A percentile compares a stretch with the other conserved stretches of the same genome.
These are phyloP conservation scores for Gymnothorax reevesii DNA, from an alignment of 2,797 vertebrate species.

Conservation along the genomic window DNA sequence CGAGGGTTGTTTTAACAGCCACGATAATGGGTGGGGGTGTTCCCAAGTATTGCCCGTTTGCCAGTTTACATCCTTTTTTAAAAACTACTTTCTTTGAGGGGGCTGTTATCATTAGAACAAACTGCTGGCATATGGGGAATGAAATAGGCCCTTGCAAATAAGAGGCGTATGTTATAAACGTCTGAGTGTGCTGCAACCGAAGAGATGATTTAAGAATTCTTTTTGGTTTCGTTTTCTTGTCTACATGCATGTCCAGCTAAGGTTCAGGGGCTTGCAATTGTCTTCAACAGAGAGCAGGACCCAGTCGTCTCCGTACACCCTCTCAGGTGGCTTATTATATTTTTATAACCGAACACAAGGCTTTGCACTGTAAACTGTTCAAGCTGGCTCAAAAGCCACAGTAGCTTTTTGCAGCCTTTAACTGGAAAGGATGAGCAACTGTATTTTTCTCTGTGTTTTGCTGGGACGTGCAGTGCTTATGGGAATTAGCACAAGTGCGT, in stretches of 20 bases:
- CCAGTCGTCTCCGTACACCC: neutral
- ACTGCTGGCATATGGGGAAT: constrained; percentile 46
- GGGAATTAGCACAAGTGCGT: constrained; percentile 21
- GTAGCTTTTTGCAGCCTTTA: neutral
- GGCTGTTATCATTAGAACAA: constrained; percentile 43
- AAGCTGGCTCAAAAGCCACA: neutral
- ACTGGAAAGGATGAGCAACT: neutral
- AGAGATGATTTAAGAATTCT: neutral
- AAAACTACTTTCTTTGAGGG: constrained; percentile 45
- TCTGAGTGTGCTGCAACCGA: neutral
- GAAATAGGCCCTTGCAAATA: constrained; percentile 39
- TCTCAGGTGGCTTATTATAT: neutral
- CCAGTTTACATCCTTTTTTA: constrained; percentile 46
- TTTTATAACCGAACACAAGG: neutral
- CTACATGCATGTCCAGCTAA: neutral
- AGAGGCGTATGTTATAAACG: constrained; percentile 22
- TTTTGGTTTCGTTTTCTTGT: neutral
- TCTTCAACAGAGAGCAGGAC: neutral
- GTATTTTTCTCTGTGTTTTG: neutral
- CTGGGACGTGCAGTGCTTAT: neutral
- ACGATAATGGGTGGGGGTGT: constrained; percentile 18
- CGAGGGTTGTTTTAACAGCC: constrained; percentile 38
- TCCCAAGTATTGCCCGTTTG: constrained; percentile 38
- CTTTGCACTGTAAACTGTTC: neutral
- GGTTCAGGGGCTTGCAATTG: neutral